These are phyloP conservation scores for Echiichthys vipera DNA, from an alignment of 2,797 vertebrate species.

Conservation along the genomic window DNA sequence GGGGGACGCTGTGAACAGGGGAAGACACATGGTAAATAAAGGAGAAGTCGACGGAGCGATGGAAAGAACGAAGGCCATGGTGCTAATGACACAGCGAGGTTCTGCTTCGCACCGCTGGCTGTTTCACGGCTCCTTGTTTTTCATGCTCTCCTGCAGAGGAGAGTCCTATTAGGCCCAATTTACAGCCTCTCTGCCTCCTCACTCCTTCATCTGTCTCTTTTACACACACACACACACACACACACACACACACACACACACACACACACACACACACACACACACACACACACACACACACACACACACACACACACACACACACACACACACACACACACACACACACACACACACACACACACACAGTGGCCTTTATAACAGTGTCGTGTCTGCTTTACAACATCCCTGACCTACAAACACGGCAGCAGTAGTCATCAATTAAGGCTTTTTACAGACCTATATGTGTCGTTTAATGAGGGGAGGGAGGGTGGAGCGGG, in stretches of 20 bases:
- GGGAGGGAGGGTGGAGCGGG: constrained; percentile 23
- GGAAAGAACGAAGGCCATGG: constrained; percentile 19
- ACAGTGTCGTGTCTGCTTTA: constrained; percentile 68
- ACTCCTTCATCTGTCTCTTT: constrained; percentile 39
- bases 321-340: background rate
- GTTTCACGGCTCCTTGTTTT: constrained; percentile 70
- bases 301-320: too few relatives aligned
- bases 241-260: too few relatives aligned
- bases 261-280: too few relatives aligned
- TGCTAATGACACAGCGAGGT: constrained; percentile 58
- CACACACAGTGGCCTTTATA: constrained; percentile 43
- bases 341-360: constrained; percentile 12
- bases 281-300: too few relatives aligned
- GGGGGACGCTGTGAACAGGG: background rate
- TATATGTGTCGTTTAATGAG: constrained; percentile 72
- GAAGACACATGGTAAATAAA: constrained; percentile 14
- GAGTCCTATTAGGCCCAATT: constrained; percentile 61
- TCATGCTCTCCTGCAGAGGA: constrained; percentile 64
- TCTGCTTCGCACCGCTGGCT: constrained; percentile 44
- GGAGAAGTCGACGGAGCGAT: background rate
- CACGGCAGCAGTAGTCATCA: constrained; percentile 72
- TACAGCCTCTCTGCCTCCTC: constrained; percentile 43
- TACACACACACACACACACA: background rate
- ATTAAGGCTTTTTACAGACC: constrained; percentile 78
- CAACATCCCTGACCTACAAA: constrained; percentile 73